Percentiles rank a stretch among this genome's conserved stretches.
Evolutionary conservation across 1,140 invertebrate genomes (phyloP).

Genomic region (Oncopodura yosiiana): DNA sequence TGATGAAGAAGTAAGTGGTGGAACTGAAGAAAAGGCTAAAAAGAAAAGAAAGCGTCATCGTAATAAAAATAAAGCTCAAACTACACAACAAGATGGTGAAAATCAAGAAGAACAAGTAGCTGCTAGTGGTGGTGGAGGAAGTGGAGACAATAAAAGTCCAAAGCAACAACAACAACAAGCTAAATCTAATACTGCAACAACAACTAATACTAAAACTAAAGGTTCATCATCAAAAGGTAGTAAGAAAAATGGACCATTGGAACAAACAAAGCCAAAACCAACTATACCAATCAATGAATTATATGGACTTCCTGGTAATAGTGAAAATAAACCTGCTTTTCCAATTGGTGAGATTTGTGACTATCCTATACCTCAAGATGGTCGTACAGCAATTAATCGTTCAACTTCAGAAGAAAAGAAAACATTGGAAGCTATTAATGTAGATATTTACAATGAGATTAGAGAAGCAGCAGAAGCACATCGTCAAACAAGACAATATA

Average conservation of each 20-base stretch:
- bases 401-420: conserved; percentile 85
- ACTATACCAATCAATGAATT: conserved; percentile 74
- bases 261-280: conserved; percentile 68
- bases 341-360: conserved; percentile 72
- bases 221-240: conserved; percentile 34
- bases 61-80: conserved; percentile 41
- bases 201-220: background rate
- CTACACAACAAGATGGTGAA: conserved; percentile 18
- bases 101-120: conserved; percentile 36
- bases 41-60: conserved; percentile 44
- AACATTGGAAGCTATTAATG: conserved; percentile 14
- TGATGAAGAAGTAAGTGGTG: conserved; percentile 38
- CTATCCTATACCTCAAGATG: conserved; percentile 59
- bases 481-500: conserved; percentile 70
- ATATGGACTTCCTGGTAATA: conserved; percentile 50
- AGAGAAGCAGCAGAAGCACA: conserved; percentile 93
- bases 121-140: conserved; percentile 31
- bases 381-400: conserved; percentile 74
- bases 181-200: conserved; percentile 39
- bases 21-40: conserved; percentile 13
- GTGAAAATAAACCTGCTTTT: conserved; percentile 52
- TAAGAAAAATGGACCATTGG: conserved; percentile 39
- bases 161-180: conserved; percentile 39
- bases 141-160: background rate
- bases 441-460: conserved; percentile 17